Conservation (phyloP, 2,888 invertebrate genomes). For the Leptinotarsa rubiginosa region DNA sequence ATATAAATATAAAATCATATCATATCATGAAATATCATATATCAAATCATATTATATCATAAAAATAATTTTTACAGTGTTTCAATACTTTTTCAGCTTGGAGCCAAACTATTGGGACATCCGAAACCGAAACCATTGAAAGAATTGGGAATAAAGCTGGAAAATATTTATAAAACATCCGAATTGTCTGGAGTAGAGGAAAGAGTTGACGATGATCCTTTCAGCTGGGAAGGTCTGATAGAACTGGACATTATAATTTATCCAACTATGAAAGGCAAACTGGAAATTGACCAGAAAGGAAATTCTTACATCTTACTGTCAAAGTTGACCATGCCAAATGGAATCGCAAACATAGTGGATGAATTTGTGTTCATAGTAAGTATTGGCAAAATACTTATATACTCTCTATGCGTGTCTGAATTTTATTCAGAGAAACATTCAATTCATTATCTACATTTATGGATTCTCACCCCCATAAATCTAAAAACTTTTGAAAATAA, state of each 20-base stretch:
- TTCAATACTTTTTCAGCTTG: slow-evolving; percentile 60
- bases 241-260: slow-evolving; percentile 71
- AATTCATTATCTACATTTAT: too few relatives aligned
- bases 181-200: slow-evolving; percentile 54
- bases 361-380: slow-evolving; percentile 70
- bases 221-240: slow-evolving; percentile 70
- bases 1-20: too few relatives aligned
- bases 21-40: too few relatives aligned
- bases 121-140: slow-evolving; percentile 62
- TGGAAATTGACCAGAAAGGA: slow-evolving; percentile 70
- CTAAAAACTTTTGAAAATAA: too few relatives aligned
- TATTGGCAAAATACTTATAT: slow-evolving; percentile 1
- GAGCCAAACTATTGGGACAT: slow-evolving; percentile 62
- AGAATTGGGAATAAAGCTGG: slow-evolving; percentile 62
- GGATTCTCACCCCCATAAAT: too few relatives aligned
- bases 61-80: too few relatives aligned
- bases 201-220: slow-evolving; percentile 66
- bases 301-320: slow-evolving; percentile 70
- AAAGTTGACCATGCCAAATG: slow-evolving; percentile 69
- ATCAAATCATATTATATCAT: too few relatives aligned
- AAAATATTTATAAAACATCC: slow-evolving; percentile 58
- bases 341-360: slow-evolving; percentile 70
- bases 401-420: background rate
- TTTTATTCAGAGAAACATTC: too few relatives aligned
- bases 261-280: slow-evolving; percentile 70